A percentile compares a stretch with the other conserved stretches of the same genome.
Evolutionary conservation across 2,888 invertebrate species (phyloP).

Genomic region (Cataglyphis albicans): DNA sequence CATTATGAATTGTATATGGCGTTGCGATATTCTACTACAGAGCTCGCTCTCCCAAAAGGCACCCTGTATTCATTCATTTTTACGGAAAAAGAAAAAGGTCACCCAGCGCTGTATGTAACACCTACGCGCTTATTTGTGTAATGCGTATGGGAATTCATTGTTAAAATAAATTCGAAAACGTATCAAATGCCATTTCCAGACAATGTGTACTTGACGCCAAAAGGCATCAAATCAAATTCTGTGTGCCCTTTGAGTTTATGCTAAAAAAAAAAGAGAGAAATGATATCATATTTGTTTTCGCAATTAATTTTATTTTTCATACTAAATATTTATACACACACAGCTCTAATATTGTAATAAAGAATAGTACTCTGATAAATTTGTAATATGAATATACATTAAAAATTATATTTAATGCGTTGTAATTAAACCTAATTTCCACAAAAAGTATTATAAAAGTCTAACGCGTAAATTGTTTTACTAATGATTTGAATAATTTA

Average conservation of each 20-base stretch:
- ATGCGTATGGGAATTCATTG: constrained; percentile 17
- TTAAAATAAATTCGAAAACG: constrained; percentile 40
- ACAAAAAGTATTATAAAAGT: background rate
- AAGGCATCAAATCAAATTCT: constrained; percentile 16
- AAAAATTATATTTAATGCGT: background rate
- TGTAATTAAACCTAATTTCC: no score
- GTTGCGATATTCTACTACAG: constrained; percentile 22
- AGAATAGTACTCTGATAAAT: background rate
- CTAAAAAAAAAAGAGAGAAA: background rate
- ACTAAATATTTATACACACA: background rate
- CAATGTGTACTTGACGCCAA: constrained; percentile 40
- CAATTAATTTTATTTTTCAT: background rate
- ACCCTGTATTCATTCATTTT: constrained; percentile 12
- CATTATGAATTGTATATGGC: constrained; percentile 41
- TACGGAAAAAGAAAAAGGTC: constrained; percentile 14
- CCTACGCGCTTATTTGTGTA: background rate
- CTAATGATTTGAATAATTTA: constrained; percentile 13
- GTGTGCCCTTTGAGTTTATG: background rate
- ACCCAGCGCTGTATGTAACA: background rate
- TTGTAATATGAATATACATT: background rate
- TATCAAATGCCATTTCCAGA: constrained; percentile 36
- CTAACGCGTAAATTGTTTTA: background rate
- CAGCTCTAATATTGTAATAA: background rate
- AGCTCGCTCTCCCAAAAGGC: constrained; percentile 32
- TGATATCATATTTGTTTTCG: background rate